These are phyloP conservation scores for Henricia sp. DNA, from an alignment of 53 echinoderm and acorn worm genomes.

Conservation along the genomic window DNA sequence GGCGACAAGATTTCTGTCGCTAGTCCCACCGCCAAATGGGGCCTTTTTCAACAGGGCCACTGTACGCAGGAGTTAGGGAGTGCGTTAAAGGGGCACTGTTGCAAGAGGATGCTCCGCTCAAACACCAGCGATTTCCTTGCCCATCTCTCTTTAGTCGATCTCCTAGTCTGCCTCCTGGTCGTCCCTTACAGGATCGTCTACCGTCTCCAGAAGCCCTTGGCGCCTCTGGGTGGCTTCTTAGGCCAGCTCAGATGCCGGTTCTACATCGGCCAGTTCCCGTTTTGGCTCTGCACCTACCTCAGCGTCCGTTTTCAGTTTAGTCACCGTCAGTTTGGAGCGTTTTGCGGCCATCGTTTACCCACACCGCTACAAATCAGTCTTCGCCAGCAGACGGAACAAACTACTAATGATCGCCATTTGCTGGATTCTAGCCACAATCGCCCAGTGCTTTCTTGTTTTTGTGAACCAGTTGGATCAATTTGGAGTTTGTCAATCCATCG, in stretches of 20 bases:
- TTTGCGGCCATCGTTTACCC: conserved; percentile 59
- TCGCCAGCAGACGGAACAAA: not conserved
- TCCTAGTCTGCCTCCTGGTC: conserved; percentile 73
- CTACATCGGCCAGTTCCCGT: conserved; percentile 30
- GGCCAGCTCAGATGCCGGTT: conserved; percentile 56
- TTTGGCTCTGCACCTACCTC: conserved; percentile 33
- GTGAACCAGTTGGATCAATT: not conserved
- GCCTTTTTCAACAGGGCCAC: no score
- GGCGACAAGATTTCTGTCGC: no score
- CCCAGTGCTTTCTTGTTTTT: not conserved
- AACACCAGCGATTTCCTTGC: conserved; percentile 58
- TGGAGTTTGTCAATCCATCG: not conserved
- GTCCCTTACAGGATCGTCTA: conserved; percentile 81
- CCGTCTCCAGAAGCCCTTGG: not conserved
- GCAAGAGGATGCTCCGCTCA: no score
- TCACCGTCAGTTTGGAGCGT: conserved; percentile 52
- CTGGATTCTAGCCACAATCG: not conserved
- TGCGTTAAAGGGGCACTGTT: no score
- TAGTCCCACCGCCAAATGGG: no score
- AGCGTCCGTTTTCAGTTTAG: conserved; percentile 26
- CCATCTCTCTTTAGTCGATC: conserved; percentile 75
- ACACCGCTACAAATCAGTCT: conserved; percentile 8
- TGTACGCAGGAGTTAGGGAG: no score
- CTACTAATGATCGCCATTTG: not conserved
- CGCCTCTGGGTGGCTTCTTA: not conserved